Percentiles rank a stretch among this genome's conserved stretches.
phyloP scores from a whole-genome alignment of 2,113 vertebrate genomes.

The Dasypus novemcinctus region DNA sequence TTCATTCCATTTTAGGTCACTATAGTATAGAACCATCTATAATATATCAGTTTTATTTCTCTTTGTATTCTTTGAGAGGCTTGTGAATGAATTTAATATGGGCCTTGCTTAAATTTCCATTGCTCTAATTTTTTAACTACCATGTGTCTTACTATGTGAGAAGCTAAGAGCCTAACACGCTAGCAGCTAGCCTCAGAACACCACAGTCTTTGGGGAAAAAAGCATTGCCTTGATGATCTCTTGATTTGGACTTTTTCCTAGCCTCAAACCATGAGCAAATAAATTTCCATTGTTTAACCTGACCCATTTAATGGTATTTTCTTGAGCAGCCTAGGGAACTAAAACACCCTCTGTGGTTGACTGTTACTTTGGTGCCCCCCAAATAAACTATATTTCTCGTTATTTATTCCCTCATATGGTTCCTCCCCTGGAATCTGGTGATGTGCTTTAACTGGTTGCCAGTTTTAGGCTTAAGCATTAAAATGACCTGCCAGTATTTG shows the following conservation, averaged over 20 bases:
- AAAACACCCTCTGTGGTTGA: background rate
- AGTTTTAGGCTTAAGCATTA: background rate
- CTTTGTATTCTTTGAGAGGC: background rate
- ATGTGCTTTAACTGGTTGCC: background rate
- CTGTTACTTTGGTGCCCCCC: background rate
- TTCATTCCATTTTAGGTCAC: background rate
- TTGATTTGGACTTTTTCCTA: too few relatives aligned
- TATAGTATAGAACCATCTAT: background rate
- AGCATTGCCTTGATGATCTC: too few relatives aligned
- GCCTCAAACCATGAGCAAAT: too few relatives aligned
- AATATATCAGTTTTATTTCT: background rate
- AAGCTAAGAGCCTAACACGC: too few relatives aligned
- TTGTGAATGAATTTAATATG: constrained; percentile 32
- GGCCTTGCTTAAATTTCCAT: constrained; percentile 12
- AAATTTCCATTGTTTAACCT: too few relatives aligned
- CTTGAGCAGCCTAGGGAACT: too few relatives aligned
- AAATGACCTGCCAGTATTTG: background rate
- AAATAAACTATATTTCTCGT: background rate
- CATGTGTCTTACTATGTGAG: too few relatives aligned
- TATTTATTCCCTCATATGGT: background rate
- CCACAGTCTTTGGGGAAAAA: too few relatives aligned
- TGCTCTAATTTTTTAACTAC: constrained; percentile 40
- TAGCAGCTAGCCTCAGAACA: too few relatives aligned
- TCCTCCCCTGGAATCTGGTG: background rate
- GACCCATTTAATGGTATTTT: too few relatives aligned